Evolutionary conservation across 2,797 vertebrate genomes (phyloP), one percentile per base, ranked within the genome.

Genomic region (Saxicola maurus): DNA sequence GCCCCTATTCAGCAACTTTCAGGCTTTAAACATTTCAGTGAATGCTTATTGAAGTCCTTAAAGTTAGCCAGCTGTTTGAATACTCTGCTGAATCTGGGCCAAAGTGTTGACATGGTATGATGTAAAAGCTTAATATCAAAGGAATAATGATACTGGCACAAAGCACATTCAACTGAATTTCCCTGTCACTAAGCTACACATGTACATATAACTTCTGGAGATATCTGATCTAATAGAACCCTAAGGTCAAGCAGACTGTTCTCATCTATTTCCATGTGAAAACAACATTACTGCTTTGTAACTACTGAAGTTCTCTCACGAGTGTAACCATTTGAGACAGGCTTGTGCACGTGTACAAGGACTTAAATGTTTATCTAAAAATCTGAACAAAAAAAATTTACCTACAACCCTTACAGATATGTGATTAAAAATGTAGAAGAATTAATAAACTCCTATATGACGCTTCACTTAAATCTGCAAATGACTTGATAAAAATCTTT

Each of bases 401-500:
- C 49, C 49, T 73, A 65, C 31, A 20, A 60, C 82, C 56, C 28
- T 61, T 25, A 30, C 11, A 73, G 59, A 59, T 60, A 10, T 8
- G 24, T 53, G 57, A 90, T 51, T 46, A 46, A 55, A 88, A 85
- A n/a, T 14, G 7, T 27, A 74, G 8, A 65, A 66, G 5, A 87
- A 69, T 62, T 75, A 57, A 73, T 46, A 77, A 92, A 86, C 83
- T 60, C 24, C 31, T 33, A 18, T 6, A 10, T 68, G 82, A 86
- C 27, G 11, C 14, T 80, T 81, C 18, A 62, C 56, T 77, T 80
- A 86, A 71, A 93, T 73, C 66, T 67, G 45, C 17, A 92, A 87
- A 90, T 53, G 10, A 46, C 48, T 88, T 80, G 43, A 75, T 74
- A 85, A 89, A 88, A 82, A 91, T 77, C 68, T 65, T 89, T 88